Conservation (phyloP, 2,113 vertebrate genomes). For the Passerina amoena region DNA sequence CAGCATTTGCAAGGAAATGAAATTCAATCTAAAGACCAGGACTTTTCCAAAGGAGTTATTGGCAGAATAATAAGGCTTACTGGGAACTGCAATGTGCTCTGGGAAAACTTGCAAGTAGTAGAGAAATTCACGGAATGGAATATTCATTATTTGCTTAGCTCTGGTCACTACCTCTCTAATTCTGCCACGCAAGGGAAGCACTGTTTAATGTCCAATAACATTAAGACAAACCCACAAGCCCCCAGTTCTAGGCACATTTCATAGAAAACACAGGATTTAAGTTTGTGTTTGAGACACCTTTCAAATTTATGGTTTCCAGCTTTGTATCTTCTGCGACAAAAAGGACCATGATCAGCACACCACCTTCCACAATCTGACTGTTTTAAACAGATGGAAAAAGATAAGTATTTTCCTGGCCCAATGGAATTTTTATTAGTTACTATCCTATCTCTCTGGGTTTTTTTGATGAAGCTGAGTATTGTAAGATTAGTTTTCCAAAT, state of each 20-base stretch:
- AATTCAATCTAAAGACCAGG: constrained; percentile 27
- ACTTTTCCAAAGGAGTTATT: constrained; percentile 28
- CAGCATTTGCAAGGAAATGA: constrained; percentile 32
- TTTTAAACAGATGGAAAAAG: neutral
- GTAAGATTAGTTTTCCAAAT: neutral
- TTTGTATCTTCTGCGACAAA: neutral
- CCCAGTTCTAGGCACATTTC: neutral
- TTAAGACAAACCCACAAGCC: neutral
- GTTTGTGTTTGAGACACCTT: fast-evolving
- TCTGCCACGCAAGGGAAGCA: neutral
- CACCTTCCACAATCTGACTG: neutral
- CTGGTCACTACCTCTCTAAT: neutral
- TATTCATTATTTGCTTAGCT: constrained; percentile 25
- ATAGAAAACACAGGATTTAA: neutral
- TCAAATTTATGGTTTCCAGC: neutral
- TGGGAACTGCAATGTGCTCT: neutral
- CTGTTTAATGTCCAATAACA: neutral
- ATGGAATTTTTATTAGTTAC: neutral
- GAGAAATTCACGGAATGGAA: neutral
- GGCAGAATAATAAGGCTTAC: constrained; percentile 43
- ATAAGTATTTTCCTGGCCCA: neutral
- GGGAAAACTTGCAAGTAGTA: neutral
- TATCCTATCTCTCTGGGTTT: neutral
- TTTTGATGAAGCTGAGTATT: neutral
- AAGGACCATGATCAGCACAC: neutral